Percentiles rank a stretch among this genome's conserved stretches.
Conservation (phyloP, 2,888 invertebrate genomes). For the Linnaemya vulpina region DNA sequence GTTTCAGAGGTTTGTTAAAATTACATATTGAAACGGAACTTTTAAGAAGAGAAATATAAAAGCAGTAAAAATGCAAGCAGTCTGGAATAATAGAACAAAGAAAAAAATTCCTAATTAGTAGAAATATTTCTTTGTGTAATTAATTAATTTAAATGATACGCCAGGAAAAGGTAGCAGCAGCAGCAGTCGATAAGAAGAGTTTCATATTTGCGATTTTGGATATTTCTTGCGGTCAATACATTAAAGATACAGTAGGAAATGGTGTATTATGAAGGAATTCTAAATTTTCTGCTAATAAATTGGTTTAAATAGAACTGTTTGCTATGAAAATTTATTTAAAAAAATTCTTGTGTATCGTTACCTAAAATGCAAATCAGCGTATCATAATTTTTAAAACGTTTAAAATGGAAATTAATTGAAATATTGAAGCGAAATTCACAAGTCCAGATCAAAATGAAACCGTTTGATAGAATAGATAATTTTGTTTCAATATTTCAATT, state of each 20-base stretch:
- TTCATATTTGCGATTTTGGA: not conserved
- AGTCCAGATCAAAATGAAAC: no score
- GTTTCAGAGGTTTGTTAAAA: slow-evolving; percentile 74
- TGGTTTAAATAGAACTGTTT: no score
- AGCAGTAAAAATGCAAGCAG: not conserved
- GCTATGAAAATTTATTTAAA: no score
- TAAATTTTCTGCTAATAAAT: no score
- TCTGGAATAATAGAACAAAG: not conserved
- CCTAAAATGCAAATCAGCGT: no score
- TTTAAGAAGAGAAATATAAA: slow-evolving; percentile 11
- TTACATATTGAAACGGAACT: slow-evolving; percentile 73
- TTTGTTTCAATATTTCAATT: no score
- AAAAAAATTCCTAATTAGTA: slow-evolving; percentile 67
- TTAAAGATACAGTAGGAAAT: not conserved
- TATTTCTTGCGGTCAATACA: not conserved
- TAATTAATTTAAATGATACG: slow-evolving; percentile 8
- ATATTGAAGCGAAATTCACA: no score
- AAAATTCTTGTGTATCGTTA: no score
- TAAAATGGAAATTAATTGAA: no score
- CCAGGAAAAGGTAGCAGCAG: not conserved
- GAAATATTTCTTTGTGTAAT: slow-evolving; percentile 75
- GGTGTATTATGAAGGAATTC: not conserved
- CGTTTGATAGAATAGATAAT: no score
- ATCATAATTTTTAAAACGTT: no score
- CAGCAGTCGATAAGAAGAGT: not conserved